Base-by-base conservation (phyloP, 1,140 invertebrate genomes). In the Eriocheir sinensis region DNA sequence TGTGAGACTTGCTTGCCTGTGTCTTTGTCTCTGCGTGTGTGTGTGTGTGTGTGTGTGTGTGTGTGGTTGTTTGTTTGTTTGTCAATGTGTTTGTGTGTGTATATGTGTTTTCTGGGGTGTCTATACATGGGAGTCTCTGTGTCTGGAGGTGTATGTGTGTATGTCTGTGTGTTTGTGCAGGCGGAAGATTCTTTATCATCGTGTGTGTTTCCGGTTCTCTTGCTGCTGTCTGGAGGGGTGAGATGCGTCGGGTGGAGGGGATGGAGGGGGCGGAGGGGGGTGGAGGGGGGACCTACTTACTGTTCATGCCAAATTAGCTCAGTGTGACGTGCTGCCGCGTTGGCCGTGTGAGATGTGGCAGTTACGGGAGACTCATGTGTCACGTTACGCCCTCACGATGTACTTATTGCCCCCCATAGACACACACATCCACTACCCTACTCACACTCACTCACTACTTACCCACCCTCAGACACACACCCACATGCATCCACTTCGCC, bases 331-430 rank as follows among this genome's bases (percentile, higher is more conserved):
- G 36, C 21, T 34, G 38, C 36, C 34, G 48, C 48, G 48, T 36
- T 44, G n/a, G 27, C 60, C 88, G 38, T 60, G 21, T 72, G 89
- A 36, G 60, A 44, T 30, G 34, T 21, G 89, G 89, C 72, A 90
- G 89, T 90, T 90, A 34, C 34, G 89, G 48, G n/a, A 44, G 48
- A 90, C 36, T 90, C 53, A 90, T 90, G 89, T 90, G 89, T 90
- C 89, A 72, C 30, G 53, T 72, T 72, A 90, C 89, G 89, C 60
- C 88, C 88, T 89, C 44, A 53, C 88, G 53, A 89, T 72, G 89
- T 72, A 90, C 89, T 90, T 90, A 90, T 90, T 72, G 60, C 89
- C 53, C n/a, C n/a, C n/a, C n/a, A n/a, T n/a, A n/a, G n/a, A n/a
- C n/a, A n/a, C n/a, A n/a, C n/a, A n/a, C n/a, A n/a, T n/a, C n/a